Evolutionary conservation across 2,888 invertebrate species (phyloP), one percentile per base, ranked within the genome.

Genomic region (Drosophila setosimentum): DNA sequence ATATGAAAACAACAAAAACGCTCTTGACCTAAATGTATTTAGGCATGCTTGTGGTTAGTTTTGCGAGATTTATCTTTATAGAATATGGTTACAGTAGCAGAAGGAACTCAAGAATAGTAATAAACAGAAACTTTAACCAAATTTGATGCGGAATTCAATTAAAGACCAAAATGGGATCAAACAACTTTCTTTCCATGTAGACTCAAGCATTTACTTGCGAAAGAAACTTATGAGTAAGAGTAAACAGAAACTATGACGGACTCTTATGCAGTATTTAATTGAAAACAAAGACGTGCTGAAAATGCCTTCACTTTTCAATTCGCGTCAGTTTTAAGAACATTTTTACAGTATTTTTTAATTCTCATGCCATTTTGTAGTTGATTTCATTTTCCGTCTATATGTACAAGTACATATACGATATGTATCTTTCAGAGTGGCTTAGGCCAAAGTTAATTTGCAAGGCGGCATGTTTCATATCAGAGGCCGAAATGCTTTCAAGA

Each of bases 391-490:
- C 59, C 59, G 65, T 42, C 82, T 63, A 54, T 60, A 77, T 49
- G 40, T 42, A 76, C 29, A 45, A 13, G 21, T 7, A 21, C 61
- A 69, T 45, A 62, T 77, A 29, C 66, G 67, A 78, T 78, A 62
- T 75, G 78, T 78, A 78, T 75, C 71, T 78, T 78, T 76, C 49
- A 50, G 76, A 69, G 76, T 79, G 83, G 87, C 80, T 86, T 83
- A 80, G 87, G 84, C 78, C 80, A 80, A 86, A 83, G 83, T 82
- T 87, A 83, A 86, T 86, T 85, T 87, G 87, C 83, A 85, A 85
- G 78, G 83, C 87, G 87, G 85, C 85, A 65, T 85, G 85, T 87
- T 87, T 85, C 78, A 85, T 85, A 87, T 85, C 85, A 80, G 78
- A 76, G 73, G 73, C 82, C 64, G 70, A 78, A 84, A 84, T 87